phyloP scores from a whole-genome alignment of 2,113 vertebrate species.

The Ranitomeya imitator region DNA sequence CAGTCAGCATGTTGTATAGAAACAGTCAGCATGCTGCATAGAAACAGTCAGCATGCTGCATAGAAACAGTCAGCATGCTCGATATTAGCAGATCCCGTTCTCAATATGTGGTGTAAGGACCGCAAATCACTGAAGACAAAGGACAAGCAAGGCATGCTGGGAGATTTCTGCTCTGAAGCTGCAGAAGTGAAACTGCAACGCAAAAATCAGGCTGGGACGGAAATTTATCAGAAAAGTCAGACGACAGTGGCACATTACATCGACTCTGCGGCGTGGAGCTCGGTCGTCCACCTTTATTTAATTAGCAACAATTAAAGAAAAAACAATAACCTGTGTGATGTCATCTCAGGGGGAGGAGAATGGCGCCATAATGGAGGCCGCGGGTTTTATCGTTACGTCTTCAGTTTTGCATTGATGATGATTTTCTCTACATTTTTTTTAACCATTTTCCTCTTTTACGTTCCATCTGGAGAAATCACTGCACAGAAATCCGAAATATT shows the following conservation, averaged over 20 bases:
- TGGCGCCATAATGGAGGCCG: background rate
- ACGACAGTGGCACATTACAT: no score
- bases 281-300: no score
- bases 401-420: constrained; percentile 40
- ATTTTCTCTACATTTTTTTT: background rate
- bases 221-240: no score
- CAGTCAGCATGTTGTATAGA: background rate
- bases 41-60: background rate
- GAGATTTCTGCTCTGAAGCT: background rate
- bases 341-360: background rate
- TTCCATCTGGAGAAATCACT: constrained; percentile 61
- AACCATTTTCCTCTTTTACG: constrained; percentile 24
- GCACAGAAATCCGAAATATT: constrained; percentile 44
- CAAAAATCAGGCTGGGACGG: background rate
- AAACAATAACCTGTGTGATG: no score
- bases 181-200: background rate
- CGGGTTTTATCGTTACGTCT: constrained; percentile 21
- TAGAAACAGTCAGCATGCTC: background rate
- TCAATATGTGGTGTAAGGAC: no score
- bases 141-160: background rate
- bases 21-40: no score
- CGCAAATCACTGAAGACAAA: background rate
- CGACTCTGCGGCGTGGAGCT: no score
- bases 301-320: no score
- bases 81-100: no score